These are phyloP conservation scores for Lipophrys pholis DNA, from an alignment of 2,113 vertebrate genomes.

Conservation along the genomic window DNA sequence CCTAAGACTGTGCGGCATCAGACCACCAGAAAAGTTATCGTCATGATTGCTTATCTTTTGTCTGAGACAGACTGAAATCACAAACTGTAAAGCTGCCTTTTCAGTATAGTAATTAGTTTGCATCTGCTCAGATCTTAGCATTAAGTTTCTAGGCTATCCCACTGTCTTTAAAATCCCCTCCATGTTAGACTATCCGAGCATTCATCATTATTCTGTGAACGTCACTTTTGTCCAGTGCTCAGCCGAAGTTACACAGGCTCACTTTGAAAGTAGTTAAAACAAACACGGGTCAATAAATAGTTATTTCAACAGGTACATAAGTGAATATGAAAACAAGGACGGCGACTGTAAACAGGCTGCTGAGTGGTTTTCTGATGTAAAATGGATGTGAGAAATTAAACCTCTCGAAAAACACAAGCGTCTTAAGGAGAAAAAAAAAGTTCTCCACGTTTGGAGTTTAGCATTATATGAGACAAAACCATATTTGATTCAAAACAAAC, in stretches of 20 bases:
- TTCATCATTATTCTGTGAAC: constrained; percentile 11
- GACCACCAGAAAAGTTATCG: no score
- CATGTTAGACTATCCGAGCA: not conserved
- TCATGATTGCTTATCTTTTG: not conserved
- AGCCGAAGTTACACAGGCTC: not conserved
- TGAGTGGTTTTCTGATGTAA: constrained; percentile 3
- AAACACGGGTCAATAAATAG: constrained; percentile 21
- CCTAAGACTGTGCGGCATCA: no score
- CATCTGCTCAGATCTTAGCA: not conserved
- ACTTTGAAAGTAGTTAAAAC: constrained; percentile 11
- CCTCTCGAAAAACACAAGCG: constrained; percentile 5
- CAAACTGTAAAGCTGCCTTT: not conserved
- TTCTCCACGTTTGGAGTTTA: constrained; percentile 12
- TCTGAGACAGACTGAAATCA: not conserved
- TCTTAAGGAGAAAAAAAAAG: constrained; percentile 2
- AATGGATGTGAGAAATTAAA: constrained; percentile 9
- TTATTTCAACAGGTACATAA: not conserved
- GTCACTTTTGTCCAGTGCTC: not conserved
- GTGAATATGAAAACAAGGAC: constrained; percentile 5
- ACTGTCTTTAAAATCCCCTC: not conserved
- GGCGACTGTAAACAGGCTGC: constrained; percentile 7
- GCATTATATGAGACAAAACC: constrained; percentile 19
- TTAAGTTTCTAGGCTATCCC: not conserved
- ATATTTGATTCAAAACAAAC: constrained; percentile 23
- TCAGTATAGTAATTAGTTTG: not conserved